These are phyloP conservation scores for Mus pahari DNA, from an alignment of 2,113 vertebrate species.

Conservation along the genomic window DNA sequence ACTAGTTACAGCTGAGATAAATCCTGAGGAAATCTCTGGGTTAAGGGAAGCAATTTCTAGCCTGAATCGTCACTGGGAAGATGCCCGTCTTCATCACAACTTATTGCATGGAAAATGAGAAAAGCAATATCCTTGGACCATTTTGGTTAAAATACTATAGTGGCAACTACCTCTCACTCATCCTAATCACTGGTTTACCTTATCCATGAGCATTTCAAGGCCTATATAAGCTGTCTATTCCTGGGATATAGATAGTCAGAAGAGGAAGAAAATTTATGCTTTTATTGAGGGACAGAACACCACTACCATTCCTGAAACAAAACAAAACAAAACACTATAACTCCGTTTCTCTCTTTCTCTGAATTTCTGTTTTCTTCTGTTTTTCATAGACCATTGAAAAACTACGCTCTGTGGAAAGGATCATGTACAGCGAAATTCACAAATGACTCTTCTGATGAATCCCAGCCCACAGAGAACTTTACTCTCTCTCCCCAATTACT, in stretches of 20 bases:
- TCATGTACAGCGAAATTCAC: background rate
- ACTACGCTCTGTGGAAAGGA: background rate
- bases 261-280: background rate
- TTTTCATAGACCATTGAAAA: slow-evolving; percentile 26
- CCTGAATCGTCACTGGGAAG: background rate
- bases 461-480: background rate
- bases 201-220: background rate
- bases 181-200: background rate
- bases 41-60: background rate
- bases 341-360: background rate
- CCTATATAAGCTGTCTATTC: too few relatives aligned
- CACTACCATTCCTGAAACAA: background rate
- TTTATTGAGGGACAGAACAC: background rate
- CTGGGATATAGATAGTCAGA: background rate
- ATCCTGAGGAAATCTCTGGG: background rate
- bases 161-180: background rate
- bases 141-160: background rate
- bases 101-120: background rate
- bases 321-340: background rate
- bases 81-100: background rate
- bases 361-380: background rate
- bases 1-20: background rate
- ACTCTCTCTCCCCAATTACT: background rate
- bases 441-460: background rate
- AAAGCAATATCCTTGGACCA: background rate